Conservation (phyloP, 2,113 vertebrate genomes). For the Erythrocercus mccallii region DNA sequence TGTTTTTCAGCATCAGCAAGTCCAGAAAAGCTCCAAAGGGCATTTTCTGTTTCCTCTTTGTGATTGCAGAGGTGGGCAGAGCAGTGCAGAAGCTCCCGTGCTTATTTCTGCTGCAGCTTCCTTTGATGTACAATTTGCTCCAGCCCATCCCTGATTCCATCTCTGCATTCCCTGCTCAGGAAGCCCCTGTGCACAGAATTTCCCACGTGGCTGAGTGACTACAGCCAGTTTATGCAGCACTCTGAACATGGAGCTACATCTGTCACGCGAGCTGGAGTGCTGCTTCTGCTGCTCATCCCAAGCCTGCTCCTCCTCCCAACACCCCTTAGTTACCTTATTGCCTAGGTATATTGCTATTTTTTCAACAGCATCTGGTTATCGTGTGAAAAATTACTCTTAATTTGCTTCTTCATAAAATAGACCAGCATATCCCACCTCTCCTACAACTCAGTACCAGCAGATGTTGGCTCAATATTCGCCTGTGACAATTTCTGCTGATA, state of each 20-base stretch:
- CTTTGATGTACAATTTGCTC: background rate
- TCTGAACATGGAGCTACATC: background rate
- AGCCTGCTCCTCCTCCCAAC: background rate
- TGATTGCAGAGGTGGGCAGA: background rate
- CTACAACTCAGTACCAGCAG: background rate
- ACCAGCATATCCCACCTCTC: background rate
- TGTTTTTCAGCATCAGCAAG: background rate
- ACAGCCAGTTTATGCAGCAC: background rate
- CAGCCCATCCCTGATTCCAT: background rate
- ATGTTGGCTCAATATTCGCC: background rate
- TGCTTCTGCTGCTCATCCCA: background rate
- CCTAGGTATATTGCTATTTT: background rate
- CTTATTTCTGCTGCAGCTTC: background rate
- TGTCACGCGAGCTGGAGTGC: rapidly evolving
- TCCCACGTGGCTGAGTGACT: background rate
- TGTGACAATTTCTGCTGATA: background rate
- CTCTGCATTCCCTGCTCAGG: background rate
- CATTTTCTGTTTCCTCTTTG: background rate
- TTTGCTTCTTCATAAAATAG: background rate
- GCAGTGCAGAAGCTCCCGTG: rapidly evolving
- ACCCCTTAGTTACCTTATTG: background rate
- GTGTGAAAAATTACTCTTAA: background rate
- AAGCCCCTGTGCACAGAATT: background rate
- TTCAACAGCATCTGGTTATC: background rate
- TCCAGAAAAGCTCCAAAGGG: background rate